These are phyloP conservation scores for Spilarctia lutea DNA, from an alignment of 2,888 invertebrate genomes.

Conservation along the genomic window DNA sequence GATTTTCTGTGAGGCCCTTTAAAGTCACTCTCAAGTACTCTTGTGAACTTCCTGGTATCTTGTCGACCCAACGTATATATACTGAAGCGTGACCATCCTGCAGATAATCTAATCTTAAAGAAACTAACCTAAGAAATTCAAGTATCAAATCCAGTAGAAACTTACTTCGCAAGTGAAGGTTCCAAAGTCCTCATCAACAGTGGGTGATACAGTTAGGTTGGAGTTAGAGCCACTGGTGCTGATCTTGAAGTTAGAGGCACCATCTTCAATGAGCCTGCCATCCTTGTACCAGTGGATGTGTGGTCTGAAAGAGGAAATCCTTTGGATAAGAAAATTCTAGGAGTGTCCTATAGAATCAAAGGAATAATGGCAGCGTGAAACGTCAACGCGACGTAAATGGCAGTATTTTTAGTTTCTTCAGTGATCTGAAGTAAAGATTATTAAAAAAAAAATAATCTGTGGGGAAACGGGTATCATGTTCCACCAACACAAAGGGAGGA, in stretches of 20 bases:
- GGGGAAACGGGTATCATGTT: too few relatives aligned
- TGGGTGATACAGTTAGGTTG: slow-evolving; percentile 71
- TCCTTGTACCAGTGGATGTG: slow-evolving; percentile 79
- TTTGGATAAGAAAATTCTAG: background rate
- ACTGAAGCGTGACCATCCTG: background rate
- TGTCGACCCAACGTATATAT: background rate
- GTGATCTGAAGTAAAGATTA: too few relatives aligned
- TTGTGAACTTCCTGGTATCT: background rate
- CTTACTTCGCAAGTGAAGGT: slow-evolving; percentile 78
- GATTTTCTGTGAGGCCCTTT: too few relatives aligned
- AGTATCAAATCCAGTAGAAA: background rate
- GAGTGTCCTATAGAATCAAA: background rate
- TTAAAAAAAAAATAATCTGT: too few relatives aligned
- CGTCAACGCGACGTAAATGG: too few relatives aligned
- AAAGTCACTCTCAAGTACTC: too few relatives aligned
- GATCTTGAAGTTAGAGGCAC: slow-evolving; percentile 57
- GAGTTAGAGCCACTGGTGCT: slow-evolving; percentile 64
- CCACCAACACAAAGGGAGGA: too few relatives aligned
- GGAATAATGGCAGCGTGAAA: too few relatives aligned
- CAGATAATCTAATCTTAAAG: background rate
- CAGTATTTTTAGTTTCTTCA: too few relatives aligned
- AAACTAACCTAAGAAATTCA: background rate
- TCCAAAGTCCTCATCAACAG: slow-evolving; percentile 69
- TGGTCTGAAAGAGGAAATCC: slow-evolving; percentile 52
- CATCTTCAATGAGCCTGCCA: slow-evolving; percentile 59